Conservation (phyloP, 1,140 invertebrate species). For the Adoxophyes honmai region DNA sequence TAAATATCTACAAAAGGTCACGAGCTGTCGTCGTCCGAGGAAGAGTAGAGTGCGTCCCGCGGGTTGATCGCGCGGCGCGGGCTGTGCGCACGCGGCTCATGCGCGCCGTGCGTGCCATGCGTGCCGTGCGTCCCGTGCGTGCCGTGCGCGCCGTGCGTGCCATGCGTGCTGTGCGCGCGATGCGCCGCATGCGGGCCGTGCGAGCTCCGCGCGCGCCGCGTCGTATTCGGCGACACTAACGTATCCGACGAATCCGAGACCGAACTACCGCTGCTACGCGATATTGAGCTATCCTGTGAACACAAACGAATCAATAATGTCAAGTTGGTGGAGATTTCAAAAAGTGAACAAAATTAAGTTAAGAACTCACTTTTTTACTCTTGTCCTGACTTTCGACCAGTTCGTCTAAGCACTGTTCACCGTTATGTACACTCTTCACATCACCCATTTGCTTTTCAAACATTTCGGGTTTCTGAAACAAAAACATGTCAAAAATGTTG, state of each 20-base stretch:
- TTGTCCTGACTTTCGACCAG: slow-evolving; percentile 38
- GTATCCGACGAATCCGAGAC: slow-evolving; percentile 58
- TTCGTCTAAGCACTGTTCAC: slow-evolving; percentile 36
- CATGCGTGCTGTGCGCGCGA: slow-evolving; percentile 14
- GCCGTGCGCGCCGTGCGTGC: no score
- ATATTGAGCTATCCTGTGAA: slow-evolving; percentile 19
- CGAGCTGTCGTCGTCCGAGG: slow-evolving; percentile 39
- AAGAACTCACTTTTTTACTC: slow-evolving; percentile 37
- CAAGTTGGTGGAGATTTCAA: no score
- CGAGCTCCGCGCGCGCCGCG: slow-evolving; percentile 15
- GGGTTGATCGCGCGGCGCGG: slow-evolving; percentile 34
- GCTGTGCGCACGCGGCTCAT: no score
- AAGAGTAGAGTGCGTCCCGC: slow-evolving; percentile 53
- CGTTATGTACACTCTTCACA: slow-evolving; percentile 33
- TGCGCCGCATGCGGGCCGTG: background rate
- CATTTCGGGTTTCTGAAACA: slow-evolving; percentile 53
- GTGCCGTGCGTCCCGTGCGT: slow-evolving; percentile 16
- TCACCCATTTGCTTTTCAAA: slow-evolving; percentile 63
- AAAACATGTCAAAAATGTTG: no score
- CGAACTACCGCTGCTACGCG: slow-evolving; percentile 39
- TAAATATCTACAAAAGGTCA: slow-evolving; percentile 20
- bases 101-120: no score
- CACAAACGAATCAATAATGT: no score
- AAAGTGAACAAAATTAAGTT: no score
- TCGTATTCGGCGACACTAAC: slow-evolving; percentile 32